phyloP scores from a whole-genome alignment of 2,888 invertebrate genomes.

The Sinodicranocentrus sp. region DNA sequence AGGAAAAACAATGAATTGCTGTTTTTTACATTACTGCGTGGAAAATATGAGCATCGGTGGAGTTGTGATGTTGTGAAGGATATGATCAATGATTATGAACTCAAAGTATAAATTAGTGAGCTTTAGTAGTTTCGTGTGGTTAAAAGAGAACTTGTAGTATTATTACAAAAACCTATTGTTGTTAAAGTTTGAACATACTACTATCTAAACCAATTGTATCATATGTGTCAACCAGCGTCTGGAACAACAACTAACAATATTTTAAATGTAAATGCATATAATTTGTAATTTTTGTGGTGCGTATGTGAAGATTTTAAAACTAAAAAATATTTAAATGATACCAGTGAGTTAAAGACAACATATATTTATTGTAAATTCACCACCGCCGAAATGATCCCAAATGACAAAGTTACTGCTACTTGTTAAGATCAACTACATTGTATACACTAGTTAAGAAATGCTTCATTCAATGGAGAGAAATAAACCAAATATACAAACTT shows the following conservation, averaged over 20 bases:
- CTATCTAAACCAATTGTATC: neutral
- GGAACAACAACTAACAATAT: neutral
- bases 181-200: neutral
- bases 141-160: neutral
- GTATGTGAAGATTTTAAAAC: neutral
- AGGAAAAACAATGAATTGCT: no score
- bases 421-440: no score
- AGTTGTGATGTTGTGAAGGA: no score
- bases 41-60: no score
- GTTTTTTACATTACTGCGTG: no score
- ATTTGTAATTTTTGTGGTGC: slow-evolving; percentile 6
- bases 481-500: neutral
- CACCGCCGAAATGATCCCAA: neutral
- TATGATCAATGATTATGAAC: slow-evolving; percentile 62
- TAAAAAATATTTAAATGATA: neutral
- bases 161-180: neutral
- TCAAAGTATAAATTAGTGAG: slow-evolving; percentile 63
- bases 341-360: slow-evolving; percentile 10
- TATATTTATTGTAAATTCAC: slow-evolving; percentile 10
- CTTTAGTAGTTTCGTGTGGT: slow-evolving; percentile 33
- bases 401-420: neutral
- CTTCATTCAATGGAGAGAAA: no score
- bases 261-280: neutral
- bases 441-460: no score
- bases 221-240: neutral